A percentile compares a stretch with the other conserved stretches of the same genome.
These are phyloP conservation scores for Probosciger aterrimus DNA, from an alignment of 2,113 vertebrate species.

Conservation along the genomic window DNA sequence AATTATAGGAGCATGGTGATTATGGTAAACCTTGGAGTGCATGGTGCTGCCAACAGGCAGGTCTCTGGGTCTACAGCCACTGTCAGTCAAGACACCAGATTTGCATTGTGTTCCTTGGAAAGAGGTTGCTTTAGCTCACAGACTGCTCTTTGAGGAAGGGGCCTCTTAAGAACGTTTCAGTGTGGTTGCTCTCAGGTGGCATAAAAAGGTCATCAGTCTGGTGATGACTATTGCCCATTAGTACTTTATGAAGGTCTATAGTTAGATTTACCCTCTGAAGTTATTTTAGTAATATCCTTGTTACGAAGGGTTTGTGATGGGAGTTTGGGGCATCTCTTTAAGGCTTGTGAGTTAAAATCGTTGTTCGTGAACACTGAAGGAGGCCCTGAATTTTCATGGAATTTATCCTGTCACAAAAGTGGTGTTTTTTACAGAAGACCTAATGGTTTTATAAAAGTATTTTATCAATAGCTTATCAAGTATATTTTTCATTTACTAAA, in stretches of 20 bases:
- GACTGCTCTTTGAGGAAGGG: background rate
- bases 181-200: accelerated
- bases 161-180: background rate
- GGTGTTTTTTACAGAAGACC: background rate
- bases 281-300: background rate
- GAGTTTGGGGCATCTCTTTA: background rate
- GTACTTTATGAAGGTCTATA: background rate
- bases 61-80: accelerated
- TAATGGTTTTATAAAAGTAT: background rate
- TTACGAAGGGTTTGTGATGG: background rate
- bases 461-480: background rate
- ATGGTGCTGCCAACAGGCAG: background rate
- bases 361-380: background rate
- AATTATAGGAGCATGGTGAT: background rate
- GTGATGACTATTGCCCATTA: background rate
- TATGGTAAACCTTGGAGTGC: background rate
- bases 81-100: too few relatives aligned
- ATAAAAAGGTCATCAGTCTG: background rate
- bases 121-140: background rate
- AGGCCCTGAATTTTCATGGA: background rate
- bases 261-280: background rate
- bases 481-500: background rate
- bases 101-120: background rate
- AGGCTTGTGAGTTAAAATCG: background rate
- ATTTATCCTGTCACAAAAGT: background rate